Evolutionary conservation across 2,797 vertebrate species (phyloP), one percentile per base, ranked within the genome.

Genomic region (Poecilia picta): DNA sequence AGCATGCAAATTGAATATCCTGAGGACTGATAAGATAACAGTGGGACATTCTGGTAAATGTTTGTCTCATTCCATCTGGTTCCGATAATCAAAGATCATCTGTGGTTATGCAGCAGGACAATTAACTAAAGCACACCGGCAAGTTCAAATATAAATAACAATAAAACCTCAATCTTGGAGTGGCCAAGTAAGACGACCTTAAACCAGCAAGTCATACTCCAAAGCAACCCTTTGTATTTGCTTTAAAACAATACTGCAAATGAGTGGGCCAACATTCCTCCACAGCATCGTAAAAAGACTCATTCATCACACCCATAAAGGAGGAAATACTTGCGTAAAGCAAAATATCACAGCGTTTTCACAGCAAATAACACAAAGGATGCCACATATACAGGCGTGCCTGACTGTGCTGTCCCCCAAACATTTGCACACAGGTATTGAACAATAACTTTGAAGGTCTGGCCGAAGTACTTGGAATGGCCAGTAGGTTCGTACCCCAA

Each of bases 391-490:
- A 20, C 51, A 64, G 77, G 74, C 71, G 66, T 71, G 36, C 77
- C 64, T 77, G 36, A 49, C 49, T 8, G 36, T 18, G 45, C 55
- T 36, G 39, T 73, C 76, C n/a, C 18, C 72, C 75, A 72, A 86
- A 87, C 73, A 83, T 73, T 88, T 74, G 28, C 81, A 81, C 47
- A 39, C 83, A 81, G 85, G 76, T 84, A 83, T 81, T 84, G 85
- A 87, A 90, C 90, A 93, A 91, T 85, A 85, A 88, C 85, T 82
- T 77, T 46, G 74, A 80, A 90, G 77, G 80, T 81, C 84, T 83
- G 76, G 33, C 82, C 68, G 79, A 82, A 91, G 85, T 85, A 92
- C 87, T 87, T 89, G 85, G 94, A 93, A 92, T 87, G 90, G 82
- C 88, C 91, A 81, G 77, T 81, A 85, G 85, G 88, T 91, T 81